Conservation (phyloP, 2,888 invertebrate genomes). For the Idaea dimidiata region DNA sequence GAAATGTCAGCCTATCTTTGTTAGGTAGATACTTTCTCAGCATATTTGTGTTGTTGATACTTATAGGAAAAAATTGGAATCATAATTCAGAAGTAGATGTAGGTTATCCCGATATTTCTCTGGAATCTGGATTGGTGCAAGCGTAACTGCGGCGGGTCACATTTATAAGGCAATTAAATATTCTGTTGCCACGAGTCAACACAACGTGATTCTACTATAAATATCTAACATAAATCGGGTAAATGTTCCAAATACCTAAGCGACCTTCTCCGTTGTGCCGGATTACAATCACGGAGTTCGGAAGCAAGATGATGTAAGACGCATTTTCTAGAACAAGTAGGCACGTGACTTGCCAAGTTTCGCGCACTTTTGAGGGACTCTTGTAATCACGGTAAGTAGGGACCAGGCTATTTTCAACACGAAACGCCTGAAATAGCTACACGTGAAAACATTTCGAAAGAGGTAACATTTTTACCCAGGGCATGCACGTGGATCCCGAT, state of each 20-base stretch:
- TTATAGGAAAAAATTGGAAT: too few relatives aligned
- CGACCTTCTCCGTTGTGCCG: not conserved
- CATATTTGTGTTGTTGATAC: too few relatives aligned
- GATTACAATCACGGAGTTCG: slow-evolving; percentile 1
- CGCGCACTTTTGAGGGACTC: not conserved
- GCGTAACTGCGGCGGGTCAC: too few relatives aligned
- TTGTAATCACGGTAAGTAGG: not conserved
- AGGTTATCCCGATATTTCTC: too few relatives aligned
- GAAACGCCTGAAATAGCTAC: not conserved
- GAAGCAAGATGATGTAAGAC: not conserved
- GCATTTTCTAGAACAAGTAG: slow-evolving; percentile 1
- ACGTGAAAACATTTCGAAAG: not conserved
- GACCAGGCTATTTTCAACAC: not conserved
- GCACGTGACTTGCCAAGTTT: not conserved
- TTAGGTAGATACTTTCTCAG: too few relatives aligned
- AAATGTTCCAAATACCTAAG: slow-evolving; percentile 1
- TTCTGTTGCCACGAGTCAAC: not conserved
- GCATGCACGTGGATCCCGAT: not conserved
- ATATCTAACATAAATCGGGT: not conserved
- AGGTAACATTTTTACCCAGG: not conserved
- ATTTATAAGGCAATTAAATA: not conserved
- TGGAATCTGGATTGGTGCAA: too few relatives aligned
- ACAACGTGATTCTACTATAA: not conserved
- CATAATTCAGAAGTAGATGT: too few relatives aligned
- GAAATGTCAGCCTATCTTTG: too few relatives aligned